phyloP scores from a whole-genome alignment of 30 jellyfish, hydroid and myxozoan genomes.

The Sanderia malayensis region DNA sequence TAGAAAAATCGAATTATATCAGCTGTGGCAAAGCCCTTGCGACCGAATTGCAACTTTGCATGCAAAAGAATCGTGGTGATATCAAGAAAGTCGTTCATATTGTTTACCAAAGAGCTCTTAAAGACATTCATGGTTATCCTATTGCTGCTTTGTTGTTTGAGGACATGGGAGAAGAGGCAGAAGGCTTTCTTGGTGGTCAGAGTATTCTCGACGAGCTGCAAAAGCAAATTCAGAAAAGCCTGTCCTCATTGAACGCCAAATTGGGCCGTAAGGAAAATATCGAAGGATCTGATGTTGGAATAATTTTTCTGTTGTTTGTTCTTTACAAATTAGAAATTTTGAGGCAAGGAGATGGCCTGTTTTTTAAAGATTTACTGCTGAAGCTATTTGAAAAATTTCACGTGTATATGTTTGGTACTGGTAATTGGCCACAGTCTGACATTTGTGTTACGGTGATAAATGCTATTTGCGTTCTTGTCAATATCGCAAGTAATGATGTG shows the following conservation, averaged over 20 bases:
- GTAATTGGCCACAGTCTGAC: conserved; percentile 3
- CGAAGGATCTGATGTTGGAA: conserved; percentile 51
- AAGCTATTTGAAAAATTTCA: conserved; percentile 29
- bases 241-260: conserved; percentile 31
- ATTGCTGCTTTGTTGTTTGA: conserved; percentile 69
- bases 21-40: conserved; percentile 25
- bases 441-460: conserved; percentile 19
- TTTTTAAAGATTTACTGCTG: conserved; percentile 33
- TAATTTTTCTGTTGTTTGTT: conserved; percentile 36
- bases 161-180: conserved; percentile 44
- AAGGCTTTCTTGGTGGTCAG: conserved; percentile 27
- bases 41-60: conserved; percentile 13
- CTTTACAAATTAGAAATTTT: conserved; percentile 32
- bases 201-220: conserved; percentile 35
- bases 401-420: conserved; percentile 19
- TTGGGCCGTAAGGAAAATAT: conserved; percentile 19
- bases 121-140: conserved; percentile 40
- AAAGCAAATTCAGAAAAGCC: conserved; percentile 35
- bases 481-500: not conserved
- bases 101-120: conserved; percentile 53
- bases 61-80: conserved; percentile 14
- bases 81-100: conserved; percentile 20
- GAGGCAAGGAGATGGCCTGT: conserved; percentile 29
- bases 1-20: conserved; percentile 8
- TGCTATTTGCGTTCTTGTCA: conserved; percentile 30